Conservation (phyloP, 2,113 vertebrate genomes). For the Furnarius figulus region DNA sequence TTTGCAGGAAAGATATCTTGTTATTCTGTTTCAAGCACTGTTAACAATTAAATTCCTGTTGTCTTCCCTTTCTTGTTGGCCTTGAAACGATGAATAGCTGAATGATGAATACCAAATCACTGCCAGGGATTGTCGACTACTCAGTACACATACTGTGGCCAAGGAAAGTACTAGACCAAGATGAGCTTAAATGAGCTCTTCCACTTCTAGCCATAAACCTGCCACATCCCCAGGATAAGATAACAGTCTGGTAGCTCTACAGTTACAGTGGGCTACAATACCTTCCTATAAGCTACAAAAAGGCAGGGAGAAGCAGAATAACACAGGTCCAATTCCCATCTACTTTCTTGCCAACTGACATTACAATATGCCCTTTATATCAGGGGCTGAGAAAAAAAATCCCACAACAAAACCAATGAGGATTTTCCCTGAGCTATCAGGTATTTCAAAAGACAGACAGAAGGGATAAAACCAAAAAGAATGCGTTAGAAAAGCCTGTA, state of each 20-base stretch:
- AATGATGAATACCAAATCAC: not conserved
- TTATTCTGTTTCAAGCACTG: not conserved
- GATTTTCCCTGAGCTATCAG: not conserved
- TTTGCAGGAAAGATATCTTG: not conserved
- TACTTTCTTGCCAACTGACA: not conserved
- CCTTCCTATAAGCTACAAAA: not conserved
- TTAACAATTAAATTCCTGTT: not conserved
- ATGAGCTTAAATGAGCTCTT: not conserved
- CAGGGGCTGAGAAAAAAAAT: not conserved
- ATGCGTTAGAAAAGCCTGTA: not conserved
- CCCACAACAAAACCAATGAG: not conserved
- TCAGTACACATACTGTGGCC: not conserved
- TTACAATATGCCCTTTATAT: not conserved
- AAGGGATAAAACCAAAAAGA: not conserved
- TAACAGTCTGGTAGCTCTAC: not conserved
- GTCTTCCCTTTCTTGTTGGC: not conserved
- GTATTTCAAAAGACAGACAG: not conserved
- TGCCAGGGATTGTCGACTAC: not conserved
- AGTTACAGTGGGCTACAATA: not conserved
- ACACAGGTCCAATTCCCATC: not conserved
- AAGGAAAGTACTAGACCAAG: not conserved
- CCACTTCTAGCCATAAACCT: not conserved
- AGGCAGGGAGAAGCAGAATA: not conserved
- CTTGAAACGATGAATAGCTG: not conserved
- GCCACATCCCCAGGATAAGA: not conserved